Evolutionary conservation across 2,888 invertebrate species (phyloP), one percentile per base, ranked within the genome.

Genomic region (Cinara cedri): DNA sequence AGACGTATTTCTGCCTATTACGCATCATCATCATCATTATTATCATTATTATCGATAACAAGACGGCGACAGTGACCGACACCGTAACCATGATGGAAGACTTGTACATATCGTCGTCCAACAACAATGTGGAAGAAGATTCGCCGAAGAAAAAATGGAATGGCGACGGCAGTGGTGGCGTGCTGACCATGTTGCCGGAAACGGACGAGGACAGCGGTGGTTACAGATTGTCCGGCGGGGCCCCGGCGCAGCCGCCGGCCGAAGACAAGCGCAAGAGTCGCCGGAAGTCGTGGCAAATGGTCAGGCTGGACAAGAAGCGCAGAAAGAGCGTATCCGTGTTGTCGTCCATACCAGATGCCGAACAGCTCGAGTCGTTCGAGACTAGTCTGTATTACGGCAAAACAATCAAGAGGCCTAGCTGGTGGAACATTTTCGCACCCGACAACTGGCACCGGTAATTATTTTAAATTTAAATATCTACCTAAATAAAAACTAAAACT

Each of bases 371-470:
- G 1, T 76, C 81, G 24, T 70, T 74, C 83, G 87, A 85, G 83
- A 88, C 85, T 83, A 86, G 84, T 82, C 34, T 34, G 34, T 86
- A 51, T 85, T 89, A 88, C 34, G 34, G 34, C 84, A 87, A 91
- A 44, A 90, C 93, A 6, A 34, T 34, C 86, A 93, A 93, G 85
- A 88, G 93, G 82, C 91, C 91, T 55, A 94, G 93, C 55, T 95
- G 94, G 94, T 95, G 94, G 94, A 94, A 93, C 86, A 93, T 94
- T 82, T 93, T 94, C 85, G 24, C 68, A 8, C 91, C 92, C 71
- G 93, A 94, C 84, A 81, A 83, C 55, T 81, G 81, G 81, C 72
- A 81, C 1, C 80, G 81, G 82, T 82, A 81, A 76, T 75, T 82
- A 76, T 44, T 34, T 34, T n/a, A n/a, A n/a, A n/a, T n/a, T n/a